Conservation (phyloP, 1,140 invertebrate genomes). For the Tribolium castaneum region DNA sequence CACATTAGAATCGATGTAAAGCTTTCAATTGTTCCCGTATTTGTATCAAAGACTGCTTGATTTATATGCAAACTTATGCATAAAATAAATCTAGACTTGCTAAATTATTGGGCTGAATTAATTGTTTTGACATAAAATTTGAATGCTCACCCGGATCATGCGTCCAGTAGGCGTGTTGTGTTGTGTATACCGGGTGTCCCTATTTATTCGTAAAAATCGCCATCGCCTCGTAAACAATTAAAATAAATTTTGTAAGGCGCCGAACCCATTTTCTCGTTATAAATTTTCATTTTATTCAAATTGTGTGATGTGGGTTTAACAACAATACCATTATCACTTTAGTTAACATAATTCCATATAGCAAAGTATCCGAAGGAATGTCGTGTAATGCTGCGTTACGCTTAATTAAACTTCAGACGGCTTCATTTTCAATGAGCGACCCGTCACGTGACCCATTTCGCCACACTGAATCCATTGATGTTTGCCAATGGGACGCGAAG, state of each 20-base stretch:
- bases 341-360: neutral
- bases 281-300: slow-evolving; percentile 45
- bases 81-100: neutral
- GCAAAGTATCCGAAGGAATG: neutral
- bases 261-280: slow-evolving; percentile 11
- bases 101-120: neutral
- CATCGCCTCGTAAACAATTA: neutral
- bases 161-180: neutral
- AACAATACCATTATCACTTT: neutral
- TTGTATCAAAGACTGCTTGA: neutral
- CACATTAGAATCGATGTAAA: too few relatives aligned
- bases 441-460: slow-evolving; percentile 13
- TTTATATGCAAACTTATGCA: neutral
- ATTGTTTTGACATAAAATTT: neutral
- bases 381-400: slow-evolving; percentile 6
- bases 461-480: neutral
- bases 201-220: neutral
- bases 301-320: slow-evolving; percentile 26
- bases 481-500: neutral
- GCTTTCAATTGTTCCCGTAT: neutral
- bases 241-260: neutral
- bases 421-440: slow-evolving; percentile 12
- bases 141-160: neutral
- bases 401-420: slow-evolving; percentile 16
- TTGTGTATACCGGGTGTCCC: neutral